These are phyloP conservation scores for Muricea muricata DNA, from an alignment of 92 coral and sea anemone genomes.

Conservation along the genomic window DNA sequence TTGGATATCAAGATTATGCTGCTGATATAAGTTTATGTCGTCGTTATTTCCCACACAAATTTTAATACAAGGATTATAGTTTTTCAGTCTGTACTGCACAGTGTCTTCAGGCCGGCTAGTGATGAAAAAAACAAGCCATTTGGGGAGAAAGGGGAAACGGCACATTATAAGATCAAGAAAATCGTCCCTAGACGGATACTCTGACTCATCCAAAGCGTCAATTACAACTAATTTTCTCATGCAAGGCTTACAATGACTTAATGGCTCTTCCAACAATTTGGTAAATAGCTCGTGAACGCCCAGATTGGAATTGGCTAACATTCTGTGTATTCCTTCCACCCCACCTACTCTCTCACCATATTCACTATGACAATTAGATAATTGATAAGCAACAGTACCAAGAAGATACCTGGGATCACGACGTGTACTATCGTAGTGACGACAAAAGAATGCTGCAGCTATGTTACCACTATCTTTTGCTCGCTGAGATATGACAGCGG, in stretches of 20 bases:
- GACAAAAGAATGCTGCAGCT: too few species aligned
- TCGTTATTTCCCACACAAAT: background rate
- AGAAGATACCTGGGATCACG: too few species aligned
- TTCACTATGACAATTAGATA: background rate
- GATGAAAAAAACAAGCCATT: too few species aligned
- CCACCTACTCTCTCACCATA: background rate
- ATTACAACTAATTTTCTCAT: background rate
- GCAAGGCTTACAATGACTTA: background rate
- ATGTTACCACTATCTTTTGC: too few species aligned
- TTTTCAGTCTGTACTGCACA: too few species aligned
- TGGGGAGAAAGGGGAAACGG: too few species aligned
- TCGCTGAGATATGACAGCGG: too few species aligned
- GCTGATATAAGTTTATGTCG: background rate
- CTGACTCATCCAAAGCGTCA: background rate
- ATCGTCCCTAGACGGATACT: too few species aligned
- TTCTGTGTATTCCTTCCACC: background rate
- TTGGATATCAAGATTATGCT: background rate
- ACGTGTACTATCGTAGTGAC: too few species aligned
- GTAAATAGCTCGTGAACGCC: background rate
- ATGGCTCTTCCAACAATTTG: background rate
- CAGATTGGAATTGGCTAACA: slow-evolving; percentile 13
- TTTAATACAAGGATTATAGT: background rate
- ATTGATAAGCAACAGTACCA: background rate
- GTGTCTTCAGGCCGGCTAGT: too few species aligned
- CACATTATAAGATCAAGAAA: too few species aligned